phyloP scores from a whole-genome alignment of 2,113 vertebrate species.

The Seriola rivoliana region DNA sequence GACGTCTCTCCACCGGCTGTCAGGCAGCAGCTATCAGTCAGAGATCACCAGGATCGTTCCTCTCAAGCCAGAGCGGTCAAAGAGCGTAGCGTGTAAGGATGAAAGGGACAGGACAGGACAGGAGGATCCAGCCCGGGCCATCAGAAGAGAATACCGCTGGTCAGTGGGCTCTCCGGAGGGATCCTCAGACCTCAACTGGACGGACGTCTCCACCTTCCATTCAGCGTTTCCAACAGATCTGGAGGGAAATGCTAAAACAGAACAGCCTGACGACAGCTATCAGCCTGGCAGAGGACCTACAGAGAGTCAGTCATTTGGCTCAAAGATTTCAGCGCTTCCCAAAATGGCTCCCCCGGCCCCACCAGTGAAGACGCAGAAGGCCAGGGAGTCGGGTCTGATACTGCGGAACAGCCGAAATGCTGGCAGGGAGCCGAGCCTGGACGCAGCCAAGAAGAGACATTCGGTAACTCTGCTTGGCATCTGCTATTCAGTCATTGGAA shows the following conservation, averaged over 20 bases:
- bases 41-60: constrained; percentile 86
- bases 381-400: constrained; percentile 84
- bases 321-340: constrained; percentile 69
- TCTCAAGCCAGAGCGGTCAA: constrained; percentile 84
- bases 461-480: constrained; percentile 85
- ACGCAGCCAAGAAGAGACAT: constrained; percentile 81
- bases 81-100: constrained; percentile 78
- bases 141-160: constrained; percentile 82
- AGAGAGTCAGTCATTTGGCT: constrained; percentile 69
- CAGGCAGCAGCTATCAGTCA: constrained; percentile 74
- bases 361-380: constrained; percentile 86
- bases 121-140: constrained; percentile 56
- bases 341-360: constrained; percentile 84
- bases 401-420: constrained; percentile 84
- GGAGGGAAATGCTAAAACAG: constrained; percentile 55
- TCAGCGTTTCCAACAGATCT: constrained; percentile 47
- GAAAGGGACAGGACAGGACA: constrained; percentile 73
- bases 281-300: constrained; percentile 41
- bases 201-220: constrained; percentile 66
- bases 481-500: constrained; percentile 82
- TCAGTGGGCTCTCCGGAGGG: constrained; percentile 80
- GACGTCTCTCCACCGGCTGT: constrained; percentile 73
- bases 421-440: constrained; percentile 78
- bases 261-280: constrained; percentile 61
- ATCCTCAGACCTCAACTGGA: constrained; percentile 76